phyloP scores from a whole-genome alignment of 2,113 vertebrate species.

The Prochilodus magdalenae region DNA sequence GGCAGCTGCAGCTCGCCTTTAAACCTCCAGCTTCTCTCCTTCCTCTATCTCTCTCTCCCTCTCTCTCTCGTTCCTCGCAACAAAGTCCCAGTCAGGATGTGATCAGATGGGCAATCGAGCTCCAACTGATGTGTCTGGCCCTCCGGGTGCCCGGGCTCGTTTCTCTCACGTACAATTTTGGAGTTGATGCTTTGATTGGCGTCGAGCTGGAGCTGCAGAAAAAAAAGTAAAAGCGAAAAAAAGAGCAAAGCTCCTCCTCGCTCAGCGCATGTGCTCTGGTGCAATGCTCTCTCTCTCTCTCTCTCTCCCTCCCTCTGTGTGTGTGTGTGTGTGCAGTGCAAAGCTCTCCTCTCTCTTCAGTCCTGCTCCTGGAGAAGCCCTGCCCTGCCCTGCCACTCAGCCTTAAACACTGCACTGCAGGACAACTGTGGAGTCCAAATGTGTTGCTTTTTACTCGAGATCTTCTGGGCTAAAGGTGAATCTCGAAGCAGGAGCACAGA shows the following conservation, averaged over 20 bases:
- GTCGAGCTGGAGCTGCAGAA: constrained; percentile 84
- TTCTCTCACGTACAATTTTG: constrained; percentile 95
- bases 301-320: not conserved
- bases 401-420: constrained; percentile 2
- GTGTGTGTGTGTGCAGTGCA: too few relatives aligned
- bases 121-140: constrained; percentile 97
- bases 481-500: too few relatives aligned
- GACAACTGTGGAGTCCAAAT: not conserved
- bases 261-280: constrained; percentile 76
- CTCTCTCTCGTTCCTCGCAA: constrained; percentile 64
- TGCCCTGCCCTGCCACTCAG: constrained; percentile 39
- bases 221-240: not conserved
- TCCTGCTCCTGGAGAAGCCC: constrained; percentile 27
- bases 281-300: not conserved
- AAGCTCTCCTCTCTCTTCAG: not conserved
- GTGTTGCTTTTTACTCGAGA: not conserved
- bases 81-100: constrained; percentile 90
- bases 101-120: constrained; percentile 96
- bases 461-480: not conserved
- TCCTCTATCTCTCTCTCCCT: constrained; percentile 75
- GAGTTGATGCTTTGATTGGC: constrained; percentile 99
- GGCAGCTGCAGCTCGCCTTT: constrained; percentile 25
- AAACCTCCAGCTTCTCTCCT: constrained; percentile 79
- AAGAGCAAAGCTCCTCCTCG: constrained; percentile 83
- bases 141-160: constrained; percentile 89